Conservation (phyloP, 2,113 vertebrate genomes). For the Typhlomys cinereus region DNA sequence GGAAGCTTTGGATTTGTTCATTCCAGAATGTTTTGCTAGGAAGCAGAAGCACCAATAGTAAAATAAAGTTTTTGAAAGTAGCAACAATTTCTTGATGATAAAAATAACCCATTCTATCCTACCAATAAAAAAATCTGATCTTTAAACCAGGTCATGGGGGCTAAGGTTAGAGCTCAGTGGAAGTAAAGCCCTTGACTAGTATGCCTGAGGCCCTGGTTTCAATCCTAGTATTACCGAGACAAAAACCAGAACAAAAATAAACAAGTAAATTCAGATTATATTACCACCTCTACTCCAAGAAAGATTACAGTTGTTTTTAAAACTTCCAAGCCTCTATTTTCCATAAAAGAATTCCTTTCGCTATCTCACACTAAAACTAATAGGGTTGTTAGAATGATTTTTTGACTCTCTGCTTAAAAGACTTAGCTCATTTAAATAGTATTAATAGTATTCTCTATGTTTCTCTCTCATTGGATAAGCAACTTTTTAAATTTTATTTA, state of each 20-base stretch:
- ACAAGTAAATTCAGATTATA: not conserved
- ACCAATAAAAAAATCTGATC: not conserved
- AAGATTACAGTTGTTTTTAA: not conserved
- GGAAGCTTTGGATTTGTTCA: not conserved
- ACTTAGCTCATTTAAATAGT: not conserved
- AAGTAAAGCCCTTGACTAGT: not conserved
- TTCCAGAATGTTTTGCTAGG: not conserved
- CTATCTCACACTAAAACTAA: not conserved
- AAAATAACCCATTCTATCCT: not conserved
- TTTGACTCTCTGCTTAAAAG: conserved; percentile 19
- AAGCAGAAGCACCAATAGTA: conserved; percentile 10
- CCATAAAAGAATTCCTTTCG: not conserved
- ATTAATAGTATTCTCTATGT: not conserved
- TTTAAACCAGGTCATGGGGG: not conserved
- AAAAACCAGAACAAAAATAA: no score
- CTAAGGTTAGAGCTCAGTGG: not conserved
- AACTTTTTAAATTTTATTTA: not conserved
- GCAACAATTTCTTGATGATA: conserved; percentile 6
- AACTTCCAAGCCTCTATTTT: not conserved
- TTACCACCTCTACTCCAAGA: not conserved
- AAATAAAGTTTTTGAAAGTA: not conserved
- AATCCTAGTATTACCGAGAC: no score
- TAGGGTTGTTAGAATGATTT: not conserved
- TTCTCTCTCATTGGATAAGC: not conserved
- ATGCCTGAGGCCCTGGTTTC: not conserved